These are phyloP conservation scores for Eurosta solidaginis DNA, from an alignment of 1,140 invertebrate species.

Conservation along the genomic window DNA sequence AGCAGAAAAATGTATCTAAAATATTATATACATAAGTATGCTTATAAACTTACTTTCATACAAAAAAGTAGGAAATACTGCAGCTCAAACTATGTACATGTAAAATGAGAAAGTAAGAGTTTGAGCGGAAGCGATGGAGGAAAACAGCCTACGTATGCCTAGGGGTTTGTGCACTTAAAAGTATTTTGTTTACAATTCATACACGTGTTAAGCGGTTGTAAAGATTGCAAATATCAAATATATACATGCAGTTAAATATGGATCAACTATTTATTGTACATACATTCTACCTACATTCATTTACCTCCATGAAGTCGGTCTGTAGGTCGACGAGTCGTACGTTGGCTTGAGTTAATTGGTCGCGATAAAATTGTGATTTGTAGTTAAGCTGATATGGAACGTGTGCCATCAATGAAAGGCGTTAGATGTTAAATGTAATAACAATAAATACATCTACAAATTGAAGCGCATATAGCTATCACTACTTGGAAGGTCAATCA, in stretches of 20 bases:
- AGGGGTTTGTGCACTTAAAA: not conserved
- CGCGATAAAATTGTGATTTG: constrained; percentile 5
- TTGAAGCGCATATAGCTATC: no score
- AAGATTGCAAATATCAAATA: not conserved
- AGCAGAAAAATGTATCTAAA: no score
- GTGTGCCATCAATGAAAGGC: not conserved
- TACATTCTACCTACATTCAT: not conserved
- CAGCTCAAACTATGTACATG: no score
- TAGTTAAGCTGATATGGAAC: not conserved
- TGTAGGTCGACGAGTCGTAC: not conserved
- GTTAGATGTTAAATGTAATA: not conserved
- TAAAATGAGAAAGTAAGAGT: no score
- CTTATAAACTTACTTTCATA: no score
- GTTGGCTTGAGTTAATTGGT: not conserved
- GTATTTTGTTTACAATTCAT: constrained; percentile 28
- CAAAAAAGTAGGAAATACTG: no score
- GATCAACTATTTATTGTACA: not conserved
- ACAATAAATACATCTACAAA: no score
- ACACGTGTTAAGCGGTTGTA: constrained; percentile 23
- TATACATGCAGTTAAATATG: not conserved
- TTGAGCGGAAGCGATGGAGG: not conserved
- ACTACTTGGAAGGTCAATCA: no score
- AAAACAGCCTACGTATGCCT: no score
- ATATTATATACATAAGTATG: no score
- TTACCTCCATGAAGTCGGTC: not conserved